Evolutionary conservation across 2,888 invertebrate genomes (phyloP).

Genomic region (Sphecodes monilicornis): DNA sequence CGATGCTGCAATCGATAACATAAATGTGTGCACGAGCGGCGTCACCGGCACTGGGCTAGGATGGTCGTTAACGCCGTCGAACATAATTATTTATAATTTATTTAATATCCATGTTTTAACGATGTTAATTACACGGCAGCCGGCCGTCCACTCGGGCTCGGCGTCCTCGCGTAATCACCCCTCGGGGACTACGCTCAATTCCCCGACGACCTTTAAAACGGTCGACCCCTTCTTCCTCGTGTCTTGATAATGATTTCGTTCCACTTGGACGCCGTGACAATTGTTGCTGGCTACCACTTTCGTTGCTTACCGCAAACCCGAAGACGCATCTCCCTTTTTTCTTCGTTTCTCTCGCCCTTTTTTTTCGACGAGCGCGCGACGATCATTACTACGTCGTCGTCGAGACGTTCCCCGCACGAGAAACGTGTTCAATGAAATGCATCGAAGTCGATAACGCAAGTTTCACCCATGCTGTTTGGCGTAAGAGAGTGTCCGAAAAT

Average conservation of each 20-base stretch:
- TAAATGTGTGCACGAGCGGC: constrained; percentile 37
- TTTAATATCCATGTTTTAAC: constrained; percentile 76
- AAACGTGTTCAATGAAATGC: too few relatives aligned
- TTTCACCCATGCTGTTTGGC: neutral
- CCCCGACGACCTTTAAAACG: constrained; percentile 45
- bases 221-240: constrained; percentile 19
- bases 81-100: constrained; percentile 79
- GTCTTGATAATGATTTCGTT: constrained; percentile 62
- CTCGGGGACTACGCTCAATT: constrained; percentile 46
- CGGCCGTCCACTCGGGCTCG: constrained; percentile 29
- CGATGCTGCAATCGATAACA: constrained; percentile 48
- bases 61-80: constrained; percentile 70
- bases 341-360: neutral
- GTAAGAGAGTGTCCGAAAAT: neutral
- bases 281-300: constrained; percentile 44
- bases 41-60: constrained; percentile 45
- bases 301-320: constrained; percentile 2
- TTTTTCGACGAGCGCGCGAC: neutral
- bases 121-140: constrained; percentile 72
- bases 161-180: constrained; percentile 60
- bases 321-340: neutral
- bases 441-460: neutral
- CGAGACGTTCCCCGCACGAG: neutral
- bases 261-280: constrained; percentile 58
- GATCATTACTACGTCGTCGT: constrained; percentile 1